Evolutionary conservation across 2,797 vertebrate genomes (phyloP), one percentile per base, ranked within the genome.

Genomic region (Coreius guichenoti): DNA sequence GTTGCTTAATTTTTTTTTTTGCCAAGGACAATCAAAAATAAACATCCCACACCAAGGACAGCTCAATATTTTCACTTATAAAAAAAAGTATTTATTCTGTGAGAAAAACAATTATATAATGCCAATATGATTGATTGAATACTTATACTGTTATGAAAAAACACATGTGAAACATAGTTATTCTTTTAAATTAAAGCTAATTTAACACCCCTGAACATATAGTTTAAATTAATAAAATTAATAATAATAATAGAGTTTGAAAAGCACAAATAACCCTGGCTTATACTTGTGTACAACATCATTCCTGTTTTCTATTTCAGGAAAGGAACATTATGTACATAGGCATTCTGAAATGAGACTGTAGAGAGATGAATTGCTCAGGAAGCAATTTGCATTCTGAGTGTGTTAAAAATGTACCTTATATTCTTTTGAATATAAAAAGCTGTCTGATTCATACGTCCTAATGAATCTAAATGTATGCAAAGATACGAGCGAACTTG

Each of bases 391-490:
- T 85, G 63, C 84, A 82, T 88, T 80, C 51, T 61, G 68, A 43
- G 63, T 83, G 82, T 83, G 87, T 87, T 77, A 85, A 87, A 90
- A 92, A 93, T 85, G 49, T 85, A 90, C 88, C 88, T 93, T 90
- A 93, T 92, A 90, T 89, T 91, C 93, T 93, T 91, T 76, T 91
- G 88, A 90, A 93, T 91, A 93, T 92, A 89, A 93, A 93, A 94
- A 92, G 86, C 91, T 89, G 67, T 87, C 91, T 92, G 91, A 88
- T 88, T 89, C 88, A 85, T 88, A 89, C 88, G 76, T 87, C 87
- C 90, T 91, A 94, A 95, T 94, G 94, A 93, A 92, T 91, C 92
- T 91, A 92, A 94, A 93, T 94, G 86, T 91, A 94, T 94, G 93
- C 93, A 92, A 89, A 90, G 90, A 88, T 92, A 86, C 88, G 87